Conservation (phyloP, 1,140 invertebrate species). For the Saccostrea glomerata region DNA sequence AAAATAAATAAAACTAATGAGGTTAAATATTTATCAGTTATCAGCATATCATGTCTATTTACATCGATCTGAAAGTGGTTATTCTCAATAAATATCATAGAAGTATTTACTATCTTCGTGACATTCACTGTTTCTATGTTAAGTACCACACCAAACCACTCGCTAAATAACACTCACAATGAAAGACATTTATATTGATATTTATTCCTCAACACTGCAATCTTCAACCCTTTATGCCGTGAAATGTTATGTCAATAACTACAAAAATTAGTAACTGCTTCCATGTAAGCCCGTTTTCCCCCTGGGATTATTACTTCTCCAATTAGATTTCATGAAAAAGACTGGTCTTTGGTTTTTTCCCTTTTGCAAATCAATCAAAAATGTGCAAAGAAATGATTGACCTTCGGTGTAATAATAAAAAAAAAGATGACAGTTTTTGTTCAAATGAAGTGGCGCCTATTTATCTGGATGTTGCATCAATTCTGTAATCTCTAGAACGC, state of each 20-base stretch:
- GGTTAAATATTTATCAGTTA: not conserved
- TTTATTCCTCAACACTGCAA: not conserved
- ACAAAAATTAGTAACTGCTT: slow-evolving; percentile 16
- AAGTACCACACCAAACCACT: not conserved
- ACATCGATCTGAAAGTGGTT: not conserved
- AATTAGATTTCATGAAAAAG: not conserved
- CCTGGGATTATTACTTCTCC: not conserved
- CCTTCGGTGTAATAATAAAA: not conserved
- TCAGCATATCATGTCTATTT: not conserved
- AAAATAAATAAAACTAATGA: not conserved
- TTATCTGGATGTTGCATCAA: not conserved
- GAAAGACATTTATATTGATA: not conserved
- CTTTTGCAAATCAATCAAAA: not conserved
- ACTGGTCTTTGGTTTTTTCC: not conserved
- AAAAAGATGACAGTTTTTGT: not conserved
- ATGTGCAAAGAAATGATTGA: not conserved
- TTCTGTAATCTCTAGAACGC: not conserved
- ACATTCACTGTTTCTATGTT: not conserved
- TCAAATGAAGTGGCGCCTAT: not conserved
- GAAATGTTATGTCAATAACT: slow-evolving; percentile 25
- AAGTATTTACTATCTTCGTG: not conserved
- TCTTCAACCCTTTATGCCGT: not conserved
- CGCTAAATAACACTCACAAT: not conserved
- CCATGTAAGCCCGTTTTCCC: not conserved
- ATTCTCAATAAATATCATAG: not conserved